Percentiles rank a stretch among this genome's conserved stretches.
phyloP scores from a whole-genome alignment of 2,113 vertebrate species.

The Craseonycteris thonglongyai region DNA sequence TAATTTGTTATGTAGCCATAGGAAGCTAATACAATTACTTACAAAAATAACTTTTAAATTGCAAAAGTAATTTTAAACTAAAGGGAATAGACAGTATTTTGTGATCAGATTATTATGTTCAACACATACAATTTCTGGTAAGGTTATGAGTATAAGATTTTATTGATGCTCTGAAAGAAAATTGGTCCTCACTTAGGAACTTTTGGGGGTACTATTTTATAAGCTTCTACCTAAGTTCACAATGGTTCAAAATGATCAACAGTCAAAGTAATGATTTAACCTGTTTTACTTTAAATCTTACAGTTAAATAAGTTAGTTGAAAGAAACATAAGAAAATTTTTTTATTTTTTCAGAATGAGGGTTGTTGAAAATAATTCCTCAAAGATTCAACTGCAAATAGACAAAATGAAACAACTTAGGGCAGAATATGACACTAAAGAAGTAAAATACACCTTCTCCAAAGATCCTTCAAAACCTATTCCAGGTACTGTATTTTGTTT shows the following conservation, averaged over 20 bases:
- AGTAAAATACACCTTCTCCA: not conserved
- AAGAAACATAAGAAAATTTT: conserved; percentile 12
- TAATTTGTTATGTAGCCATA: not conserved
- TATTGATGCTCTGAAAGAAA: not conserved
- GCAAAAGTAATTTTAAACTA: conserved; percentile 14
- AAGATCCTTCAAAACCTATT: conserved; percentile 63
- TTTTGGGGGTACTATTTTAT: not conserved
- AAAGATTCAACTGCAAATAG: conserved; percentile 71
- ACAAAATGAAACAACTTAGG: conserved; percentile 51
- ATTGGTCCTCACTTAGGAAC: not conserved
- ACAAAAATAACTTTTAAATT: not conserved
- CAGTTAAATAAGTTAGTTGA: not conserved
- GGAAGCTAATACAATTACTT: not conserved
- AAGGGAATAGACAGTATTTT: not conserved
- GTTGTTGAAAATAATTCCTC: conserved; percentile 78
- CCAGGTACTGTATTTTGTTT: conserved; percentile 74
- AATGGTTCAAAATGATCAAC: conserved; percentile 14
- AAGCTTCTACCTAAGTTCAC: not conserved
- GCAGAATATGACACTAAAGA: conserved; percentile 14
- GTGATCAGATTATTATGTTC: conserved; percentile 9
- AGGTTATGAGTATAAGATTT: not conserved
- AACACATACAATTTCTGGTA: not conserved
- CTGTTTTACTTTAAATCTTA: conserved; percentile 15
- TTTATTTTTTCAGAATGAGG: conserved; percentile 75
- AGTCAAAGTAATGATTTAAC: conserved; percentile 9